Evolutionary conservation across 1,140 invertebrate genomes (phyloP), one percentile per base, ranked within the genome.

Genomic region (Drosophila bipectinata): DNA sequence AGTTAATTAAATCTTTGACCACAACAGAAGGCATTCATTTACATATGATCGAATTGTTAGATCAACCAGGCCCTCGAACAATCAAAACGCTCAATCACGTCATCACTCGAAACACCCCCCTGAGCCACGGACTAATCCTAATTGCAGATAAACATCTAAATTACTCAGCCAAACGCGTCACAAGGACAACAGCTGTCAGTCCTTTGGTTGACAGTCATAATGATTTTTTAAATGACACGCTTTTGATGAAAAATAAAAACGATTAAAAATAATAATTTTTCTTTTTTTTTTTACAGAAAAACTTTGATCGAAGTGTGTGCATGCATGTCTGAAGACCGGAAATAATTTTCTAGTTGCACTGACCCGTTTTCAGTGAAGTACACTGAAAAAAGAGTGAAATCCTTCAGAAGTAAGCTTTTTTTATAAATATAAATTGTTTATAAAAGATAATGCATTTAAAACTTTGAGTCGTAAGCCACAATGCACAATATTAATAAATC

Each of bases 321-420:
- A 72, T 85, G 83, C 83, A 83, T 88, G 84, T 88, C 76, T 44
- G 79, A 88, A 83, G 79, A 88, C 83, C 83, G 83, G 83, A 88
- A 88, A 88, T 88, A 88, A 88, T 88, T 88, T 89, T 88, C 83
- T 88, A 88, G 83, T 68, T 73, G 57, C 64, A 71, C 47, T 41
- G 41, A 18, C 41, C 41, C 15, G 14, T 15, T 45, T 14, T 28
- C 49, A 26, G 47, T 32, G 59, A 10, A 9, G 14, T 41, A 44
- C 58, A 55, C 59, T 39, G 4, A 24, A 34, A 2, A 21, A 21
- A 21, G 2, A 15, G 15, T 15, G 1, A 15, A 15, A 15, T 15
- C 15, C 1, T 15, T 15, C 15, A 15, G 15, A 15, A 15, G 15
- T 15, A 15, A 15, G 15, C 15, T 15, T 15, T 15, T 15, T 15